Evolutionary conservation across 2,113 vertebrate species (phyloP).

Genomic region (Lagenorhynchus albirostris): DNA sequence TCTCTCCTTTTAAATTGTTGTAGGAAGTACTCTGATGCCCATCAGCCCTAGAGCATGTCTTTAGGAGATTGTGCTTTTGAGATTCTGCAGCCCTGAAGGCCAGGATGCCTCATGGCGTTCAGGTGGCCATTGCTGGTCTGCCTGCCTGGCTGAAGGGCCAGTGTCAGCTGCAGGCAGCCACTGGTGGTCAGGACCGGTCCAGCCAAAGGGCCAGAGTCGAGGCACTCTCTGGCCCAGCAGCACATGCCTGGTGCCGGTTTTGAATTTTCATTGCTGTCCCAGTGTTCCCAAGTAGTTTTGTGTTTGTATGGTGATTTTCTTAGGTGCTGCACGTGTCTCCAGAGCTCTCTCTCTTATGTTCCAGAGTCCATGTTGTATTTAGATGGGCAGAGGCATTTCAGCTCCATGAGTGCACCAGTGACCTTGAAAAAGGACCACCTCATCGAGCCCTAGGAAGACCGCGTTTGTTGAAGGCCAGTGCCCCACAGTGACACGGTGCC

Average conservation of each 20-base stretch:
- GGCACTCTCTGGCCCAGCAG: background rate
- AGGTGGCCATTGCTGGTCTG: background rate
- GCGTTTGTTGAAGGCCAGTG: constrained; percentile 3
- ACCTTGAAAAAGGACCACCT: background rate
- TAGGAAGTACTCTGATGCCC: background rate
- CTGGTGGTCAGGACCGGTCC: background rate
- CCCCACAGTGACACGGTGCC: background rate
- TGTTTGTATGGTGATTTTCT: background rate
- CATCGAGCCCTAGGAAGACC: constrained; percentile 26
- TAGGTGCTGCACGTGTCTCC: background rate
- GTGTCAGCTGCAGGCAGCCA: background rate
- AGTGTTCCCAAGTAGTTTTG: background rate
- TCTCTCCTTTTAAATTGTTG: background rate
- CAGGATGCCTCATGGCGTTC: background rate
- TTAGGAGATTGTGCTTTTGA: background rate
- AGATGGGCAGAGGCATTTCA: constrained; percentile 95
- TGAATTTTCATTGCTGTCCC: background rate
- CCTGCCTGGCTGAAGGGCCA: background rate
- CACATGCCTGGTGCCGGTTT: background rate
- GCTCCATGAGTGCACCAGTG: constrained; percentile 79
- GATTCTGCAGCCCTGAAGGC: background rate
- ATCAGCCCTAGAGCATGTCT: background rate
- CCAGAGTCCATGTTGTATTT: constrained; percentile 98
- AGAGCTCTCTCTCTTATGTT: constrained; percentile 43
- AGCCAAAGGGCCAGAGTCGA: background rate